phyloP scores from a whole-genome alignment of 2,888 invertebrate species.

The Pseudanteris insignis region DNA sequence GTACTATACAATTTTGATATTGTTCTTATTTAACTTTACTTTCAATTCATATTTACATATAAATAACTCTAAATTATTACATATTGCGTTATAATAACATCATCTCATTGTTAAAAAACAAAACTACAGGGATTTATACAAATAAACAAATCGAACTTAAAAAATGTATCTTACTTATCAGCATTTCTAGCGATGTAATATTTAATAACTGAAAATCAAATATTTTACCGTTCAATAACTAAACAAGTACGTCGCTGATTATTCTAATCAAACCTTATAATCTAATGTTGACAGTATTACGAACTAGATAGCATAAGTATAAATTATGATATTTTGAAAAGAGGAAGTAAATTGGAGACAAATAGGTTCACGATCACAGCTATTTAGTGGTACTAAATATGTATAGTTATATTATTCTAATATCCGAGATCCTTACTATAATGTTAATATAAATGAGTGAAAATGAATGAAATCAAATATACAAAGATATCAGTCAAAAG shows the following conservation, averaged over 20 bases:
- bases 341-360: constrained; percentile 18
- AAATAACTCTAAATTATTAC: too few relatives aligned
- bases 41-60: too few relatives aligned
- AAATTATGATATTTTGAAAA: constrained; percentile 17
- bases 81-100: too few relatives aligned
- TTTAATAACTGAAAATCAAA: constrained; percentile 8
- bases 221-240: constrained; percentile 15
- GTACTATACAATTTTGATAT: too few relatives aligned
- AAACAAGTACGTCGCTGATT: constrained; percentile 17
- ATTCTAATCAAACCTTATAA: constrained; percentile 27
- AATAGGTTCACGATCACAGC: constrained; percentile 62
- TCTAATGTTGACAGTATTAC: constrained; percentile 21
- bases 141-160: too few relatives aligned
- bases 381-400: constrained; percentile 56
- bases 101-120: too few relatives aligned
- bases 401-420: constrained; percentile 32
- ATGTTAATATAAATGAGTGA: constrained; percentile 19
- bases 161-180: constrained; percentile 45
- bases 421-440: constrained; percentile 31
- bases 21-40: too few relatives aligned
- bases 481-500: constrained; percentile 37
- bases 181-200: constrained; percentile 19
- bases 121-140: too few relatives aligned
- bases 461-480: constrained; percentile 21
- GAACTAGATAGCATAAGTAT: constrained; percentile 19